phyloP scores from a whole-genome alignment of 2,113 vertebrate genomes.

The Dromas ardeola region DNA sequence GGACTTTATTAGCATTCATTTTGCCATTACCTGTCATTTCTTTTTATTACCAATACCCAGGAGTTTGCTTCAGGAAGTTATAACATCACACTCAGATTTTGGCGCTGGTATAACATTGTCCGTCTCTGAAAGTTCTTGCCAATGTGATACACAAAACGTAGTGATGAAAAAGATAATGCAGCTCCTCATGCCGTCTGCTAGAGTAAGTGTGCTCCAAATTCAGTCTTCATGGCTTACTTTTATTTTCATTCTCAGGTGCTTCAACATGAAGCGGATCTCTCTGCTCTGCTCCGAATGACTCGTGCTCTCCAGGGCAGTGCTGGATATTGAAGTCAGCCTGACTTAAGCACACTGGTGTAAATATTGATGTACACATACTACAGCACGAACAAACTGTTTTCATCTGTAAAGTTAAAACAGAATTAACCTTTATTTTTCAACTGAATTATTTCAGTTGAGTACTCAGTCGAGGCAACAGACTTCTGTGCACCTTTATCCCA shows the following conservation, averaged over 20 bases:
- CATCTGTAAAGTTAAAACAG: background rate
- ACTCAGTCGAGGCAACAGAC: background rate
- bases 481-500: background rate
- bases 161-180: background rate
- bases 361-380: background rate
- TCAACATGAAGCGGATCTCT: background rate
- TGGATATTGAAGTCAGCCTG: background rate
- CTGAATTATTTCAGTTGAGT: background rate
- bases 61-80: background rate
- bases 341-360: background rate
- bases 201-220: background rate
- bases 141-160: background rate
- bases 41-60: background rate
- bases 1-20: background rate
- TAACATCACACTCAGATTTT: background rate
- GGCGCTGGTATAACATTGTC: too few relatives aligned
- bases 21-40: background rate
- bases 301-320: background rate
- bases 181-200: background rate
- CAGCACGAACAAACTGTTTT: background rate
- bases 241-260: background rate
- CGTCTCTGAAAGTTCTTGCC: background rate
- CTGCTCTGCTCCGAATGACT: background rate
- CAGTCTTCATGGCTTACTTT: accelerated
- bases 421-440: background rate